Base-by-base conservation (phyloP, 2,888 invertebrate species). In the Lasioglossum pauxillum region DNA sequence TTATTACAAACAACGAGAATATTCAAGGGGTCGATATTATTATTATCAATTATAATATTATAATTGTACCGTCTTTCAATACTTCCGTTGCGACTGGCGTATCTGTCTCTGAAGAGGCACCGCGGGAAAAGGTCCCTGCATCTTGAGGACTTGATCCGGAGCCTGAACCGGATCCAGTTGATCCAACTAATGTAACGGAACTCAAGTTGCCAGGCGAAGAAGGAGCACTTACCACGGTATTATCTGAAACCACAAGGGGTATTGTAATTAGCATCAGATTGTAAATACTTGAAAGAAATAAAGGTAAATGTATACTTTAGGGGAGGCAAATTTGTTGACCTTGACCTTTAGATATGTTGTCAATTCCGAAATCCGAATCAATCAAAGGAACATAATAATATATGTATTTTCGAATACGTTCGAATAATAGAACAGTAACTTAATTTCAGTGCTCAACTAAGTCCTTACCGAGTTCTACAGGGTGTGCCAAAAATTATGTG, bases 131-230 rank as follows among this genome's bases (percentile, higher is more conserved):
- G 16, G 82, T 85, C 7, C 83, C 87, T 16, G 88, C 89, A 0
- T 87, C 89, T 53, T 94, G 95, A 35, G 95, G 93, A 88, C 95
- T 94, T 38, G 93, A 95, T 85, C 93, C 94, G 38, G 93, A 94
- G 72, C 91, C 92, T 1, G 93, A 90, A 14, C 96, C 97, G 0
- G 96, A 96, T 72, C 95, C 95, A 8, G 96, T 96, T 4, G 96
- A 96, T 0, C 97, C 97, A 0, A 98, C 96, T 74, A 98, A 93
- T 0, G 98, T 98, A 0, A 97, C 97, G 16, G 97, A 97, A 92
- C 97, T 97, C 27, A 97, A 95, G 82, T 97, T 97, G 71, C 97
- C 97, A 0, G 97, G 97, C 0, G 98, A 97, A 4, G 96, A 97
- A 41, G 97, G 97, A 0, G 96, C 96, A 91, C 96, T 96, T 41